Evolutionary conservation across 2,888 invertebrate species (phyloP).

Genomic region (Antitype chi): DNA sequence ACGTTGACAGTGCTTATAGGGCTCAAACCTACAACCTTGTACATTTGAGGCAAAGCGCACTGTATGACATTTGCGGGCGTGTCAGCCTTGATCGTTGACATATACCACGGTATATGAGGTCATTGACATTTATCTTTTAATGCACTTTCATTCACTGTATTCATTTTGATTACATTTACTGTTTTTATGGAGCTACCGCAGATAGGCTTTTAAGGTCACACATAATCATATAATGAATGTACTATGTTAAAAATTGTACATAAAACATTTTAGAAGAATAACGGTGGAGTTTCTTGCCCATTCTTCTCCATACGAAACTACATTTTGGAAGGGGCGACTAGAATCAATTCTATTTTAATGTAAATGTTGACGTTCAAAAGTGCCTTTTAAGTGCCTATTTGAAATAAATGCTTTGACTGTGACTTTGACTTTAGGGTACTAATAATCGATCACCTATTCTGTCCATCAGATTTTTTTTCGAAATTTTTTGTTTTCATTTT

Average conservation of each 20-base stretch:
- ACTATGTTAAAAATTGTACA: no score
- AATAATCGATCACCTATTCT: background rate
- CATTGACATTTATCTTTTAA: slow-evolving; percentile 65
- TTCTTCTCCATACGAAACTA: no score
- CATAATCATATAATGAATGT: no score
- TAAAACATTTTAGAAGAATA: no score
- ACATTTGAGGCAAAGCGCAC: slow-evolving; percentile 50
- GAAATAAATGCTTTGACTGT: no score
- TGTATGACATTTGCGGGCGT: slow-evolving; percentile 71
- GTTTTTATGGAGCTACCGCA: background rate
- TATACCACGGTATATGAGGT: slow-evolving; percentile 60
- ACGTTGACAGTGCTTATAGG: slow-evolving; percentile 15
- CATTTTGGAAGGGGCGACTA: no score
- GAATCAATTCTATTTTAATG: no score
- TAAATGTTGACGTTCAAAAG: no score
- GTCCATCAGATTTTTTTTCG: background rate
- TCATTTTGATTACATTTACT: slow-evolving; percentile 15
- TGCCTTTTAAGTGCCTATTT: no score
- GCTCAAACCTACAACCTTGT: slow-evolving; percentile 39
- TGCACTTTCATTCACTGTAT: slow-evolving; percentile 56
- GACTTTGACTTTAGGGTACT: no score
- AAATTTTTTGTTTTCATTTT: background rate
- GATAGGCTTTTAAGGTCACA: background rate
- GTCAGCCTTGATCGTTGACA: slow-evolving; percentile 71
- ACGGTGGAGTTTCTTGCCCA: no score